A percentile compares a stretch with the other conserved stretches of the same genome.
phyloP scores from a whole-genome alignment of 2,113 vertebrate species.

The Heptranchias perlo region DNA sequence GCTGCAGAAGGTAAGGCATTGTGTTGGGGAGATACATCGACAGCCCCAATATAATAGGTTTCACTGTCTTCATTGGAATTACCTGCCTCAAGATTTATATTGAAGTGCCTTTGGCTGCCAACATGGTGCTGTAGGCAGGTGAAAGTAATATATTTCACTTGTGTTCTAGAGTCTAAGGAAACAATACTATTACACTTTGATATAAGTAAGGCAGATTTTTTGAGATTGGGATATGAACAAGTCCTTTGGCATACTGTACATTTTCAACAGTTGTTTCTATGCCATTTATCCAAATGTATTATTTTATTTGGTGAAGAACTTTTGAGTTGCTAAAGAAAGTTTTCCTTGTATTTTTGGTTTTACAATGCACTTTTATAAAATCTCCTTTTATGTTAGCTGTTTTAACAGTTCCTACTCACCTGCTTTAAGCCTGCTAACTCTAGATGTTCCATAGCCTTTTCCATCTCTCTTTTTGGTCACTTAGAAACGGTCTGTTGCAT shows the following conservation, averaged over 20 bases:
- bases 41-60: neutral
- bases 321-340: neutral
- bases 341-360: neutral
- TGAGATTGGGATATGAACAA: neutral
- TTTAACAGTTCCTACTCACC: neutral
- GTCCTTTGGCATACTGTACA: conserved; percentile 22
- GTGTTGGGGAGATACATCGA: neutral
- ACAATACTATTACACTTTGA: neutral
- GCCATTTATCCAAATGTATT: neutral
- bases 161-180: neutral
- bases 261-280: neutral
- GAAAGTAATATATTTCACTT: neutral
- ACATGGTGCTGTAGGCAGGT: neutral
- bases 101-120: neutral
- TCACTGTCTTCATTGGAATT: neutral
- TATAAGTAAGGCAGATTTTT: neutral
- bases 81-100: neutral
- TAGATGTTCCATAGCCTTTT: neutral
- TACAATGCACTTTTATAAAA: neutral
- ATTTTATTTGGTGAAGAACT: neutral
- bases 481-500: neutral
- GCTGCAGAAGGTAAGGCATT: neutral
- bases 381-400: neutral
- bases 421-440: neutral
- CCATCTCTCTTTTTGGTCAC: neutral